Evolutionary conservation across 2,113 vertebrate genomes (phyloP).

Genomic region (Syngnathoides biaculeatus): DNA sequence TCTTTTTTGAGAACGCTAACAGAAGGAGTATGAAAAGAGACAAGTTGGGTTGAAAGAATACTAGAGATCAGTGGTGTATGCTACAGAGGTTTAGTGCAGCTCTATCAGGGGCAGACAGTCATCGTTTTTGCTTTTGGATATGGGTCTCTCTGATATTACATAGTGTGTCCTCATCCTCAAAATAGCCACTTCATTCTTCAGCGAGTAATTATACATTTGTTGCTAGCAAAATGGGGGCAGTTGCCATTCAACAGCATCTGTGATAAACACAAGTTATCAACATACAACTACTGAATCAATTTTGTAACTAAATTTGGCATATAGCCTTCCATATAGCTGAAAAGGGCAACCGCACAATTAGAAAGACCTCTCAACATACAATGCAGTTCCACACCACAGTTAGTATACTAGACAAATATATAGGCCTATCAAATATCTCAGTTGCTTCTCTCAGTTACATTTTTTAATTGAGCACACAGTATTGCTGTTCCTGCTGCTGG

Average conservation of each 20-base stretch:
- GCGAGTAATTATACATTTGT: neutral
- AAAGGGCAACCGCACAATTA: neutral
- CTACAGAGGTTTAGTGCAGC: constrained; percentile 35
- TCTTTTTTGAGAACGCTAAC: constrained; percentile 66
- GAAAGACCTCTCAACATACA: neutral
- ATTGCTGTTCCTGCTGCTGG: no score
- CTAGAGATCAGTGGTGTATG: constrained; percentile 45
- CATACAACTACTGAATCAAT: neutral
- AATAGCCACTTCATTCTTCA: neutral
- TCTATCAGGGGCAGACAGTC: constrained; percentile 49
- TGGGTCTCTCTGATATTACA: constrained; percentile 41
- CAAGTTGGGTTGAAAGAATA: constrained; percentile 34
- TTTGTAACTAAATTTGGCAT: neutral
- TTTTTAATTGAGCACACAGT: neutral
- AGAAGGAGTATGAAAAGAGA: constrained; percentile 48
- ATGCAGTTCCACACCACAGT: neutral
- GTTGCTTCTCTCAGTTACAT: neutral
- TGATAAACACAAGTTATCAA: neutral
- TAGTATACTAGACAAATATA: neutral
- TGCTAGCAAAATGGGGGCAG: neutral
- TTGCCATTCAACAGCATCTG: neutral
- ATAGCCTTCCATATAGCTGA: no score
- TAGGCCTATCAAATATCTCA: neutral
- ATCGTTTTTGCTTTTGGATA: constrained; percentile 47
- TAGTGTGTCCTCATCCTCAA: constrained; percentile 17